A percentile compares a stretch with the other conserved stretches of the same genome.
Conservation (phyloP, 2,888 invertebrate species). For the Cephus pulcher region DNA sequence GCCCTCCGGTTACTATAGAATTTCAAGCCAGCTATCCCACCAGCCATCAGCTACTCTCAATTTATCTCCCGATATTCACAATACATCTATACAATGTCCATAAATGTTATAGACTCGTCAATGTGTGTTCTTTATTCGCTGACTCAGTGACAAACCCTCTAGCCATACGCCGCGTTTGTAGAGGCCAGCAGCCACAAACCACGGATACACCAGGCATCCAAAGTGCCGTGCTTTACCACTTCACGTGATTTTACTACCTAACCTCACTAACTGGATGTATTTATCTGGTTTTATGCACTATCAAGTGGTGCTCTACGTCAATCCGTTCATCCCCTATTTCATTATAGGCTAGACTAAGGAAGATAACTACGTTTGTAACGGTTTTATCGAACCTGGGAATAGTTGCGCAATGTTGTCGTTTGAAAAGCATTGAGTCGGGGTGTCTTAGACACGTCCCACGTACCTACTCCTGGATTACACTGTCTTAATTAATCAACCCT, state of each 20-base stretch:
- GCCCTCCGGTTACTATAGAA: background rate
- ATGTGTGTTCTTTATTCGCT: background rate
- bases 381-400: background rate
- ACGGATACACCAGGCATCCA: conserved; percentile 23
- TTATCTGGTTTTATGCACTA: background rate
- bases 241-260: background rate
- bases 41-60: background rate
- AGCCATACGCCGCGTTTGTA: background rate
- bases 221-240: conserved; percentile 5
- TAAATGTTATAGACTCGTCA: background rate
- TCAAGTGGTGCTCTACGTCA: background rate
- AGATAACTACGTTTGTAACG: background rate
- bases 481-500: background rate
- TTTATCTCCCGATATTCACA: background rate
- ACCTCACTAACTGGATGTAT: background rate
- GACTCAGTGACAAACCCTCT: background rate
- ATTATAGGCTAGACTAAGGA: background rate
- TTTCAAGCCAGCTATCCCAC: background rate
- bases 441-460: too few relatives aligned
- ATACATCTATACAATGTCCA: background rate
- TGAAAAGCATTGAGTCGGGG: too few relatives aligned
- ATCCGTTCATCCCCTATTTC: background rate
- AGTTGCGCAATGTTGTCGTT: too few relatives aligned
- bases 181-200: conserved; percentile 20
- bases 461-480: background rate